A percentile compares a stretch with the other conserved stretches of the same genome.
These are phyloP conservation scores for Chloroceryle aenea DNA, from an alignment of 2,113 vertebrate genomes.

Conservation along the genomic window DNA sequence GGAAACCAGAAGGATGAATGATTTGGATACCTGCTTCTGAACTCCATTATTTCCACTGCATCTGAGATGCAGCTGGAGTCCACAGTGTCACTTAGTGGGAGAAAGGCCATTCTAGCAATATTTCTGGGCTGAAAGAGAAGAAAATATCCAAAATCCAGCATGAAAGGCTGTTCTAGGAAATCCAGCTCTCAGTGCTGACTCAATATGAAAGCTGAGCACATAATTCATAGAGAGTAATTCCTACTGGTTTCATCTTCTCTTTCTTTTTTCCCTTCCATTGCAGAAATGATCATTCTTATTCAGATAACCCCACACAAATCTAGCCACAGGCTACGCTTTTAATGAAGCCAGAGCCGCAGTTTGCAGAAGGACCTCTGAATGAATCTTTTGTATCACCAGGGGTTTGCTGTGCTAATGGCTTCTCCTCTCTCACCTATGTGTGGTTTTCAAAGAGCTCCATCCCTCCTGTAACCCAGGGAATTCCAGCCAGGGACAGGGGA, in stretches of 20 bases:
- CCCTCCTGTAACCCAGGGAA: not conserved
- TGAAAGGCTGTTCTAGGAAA: constrained; percentile 46
- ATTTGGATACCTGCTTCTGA: not conserved
- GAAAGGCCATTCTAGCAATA: not conserved
- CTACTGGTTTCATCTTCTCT: not conserved
- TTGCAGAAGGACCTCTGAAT: not conserved
- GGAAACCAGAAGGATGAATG: not conserved
- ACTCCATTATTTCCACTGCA: not conserved
- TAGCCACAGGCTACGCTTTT: not conserved
- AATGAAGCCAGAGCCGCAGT: constrained; percentile 42
- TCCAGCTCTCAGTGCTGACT: not conserved
- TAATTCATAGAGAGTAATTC: constrained; percentile 20
- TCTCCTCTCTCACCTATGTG: constrained; percentile 2
- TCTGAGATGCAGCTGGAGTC: not conserved
- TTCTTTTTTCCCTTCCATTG: not conserved
- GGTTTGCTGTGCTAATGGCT: constrained; percentile 31
- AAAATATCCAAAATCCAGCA: constrained; percentile 30
- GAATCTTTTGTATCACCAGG: not conserved
- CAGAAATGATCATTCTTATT: constrained; percentile 32
- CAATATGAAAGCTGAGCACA: constrained; percentile 23
- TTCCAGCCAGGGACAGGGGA: not conserved
- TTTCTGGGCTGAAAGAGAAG: constrained; percentile 27
- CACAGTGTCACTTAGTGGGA: not conserved
- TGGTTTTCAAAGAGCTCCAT: not conserved
- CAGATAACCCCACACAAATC: not conserved